Conservation (phyloP, 2,888 invertebrate genomes). For the Plutella xylostella region DNA sequence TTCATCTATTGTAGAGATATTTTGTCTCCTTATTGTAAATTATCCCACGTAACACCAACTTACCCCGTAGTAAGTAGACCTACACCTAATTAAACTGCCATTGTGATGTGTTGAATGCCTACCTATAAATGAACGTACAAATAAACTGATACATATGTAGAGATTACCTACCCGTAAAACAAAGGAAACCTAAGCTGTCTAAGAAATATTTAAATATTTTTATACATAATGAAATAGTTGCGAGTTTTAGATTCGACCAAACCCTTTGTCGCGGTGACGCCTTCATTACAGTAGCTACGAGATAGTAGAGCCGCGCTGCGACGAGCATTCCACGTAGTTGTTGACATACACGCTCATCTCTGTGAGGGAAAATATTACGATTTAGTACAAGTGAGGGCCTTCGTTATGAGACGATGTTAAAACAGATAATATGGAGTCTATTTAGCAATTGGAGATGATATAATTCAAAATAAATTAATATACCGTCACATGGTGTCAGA, state of each 20-base stretch:
- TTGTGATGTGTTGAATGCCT: conserved; percentile 51
- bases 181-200: conserved; percentile 32
- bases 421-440: conserved; percentile 28
- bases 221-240: conserved; percentile 51
- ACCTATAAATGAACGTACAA: conserved; percentile 61
- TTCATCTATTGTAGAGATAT: not conserved
- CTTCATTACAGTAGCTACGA: too few species aligned
- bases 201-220: conserved; percentile 53
- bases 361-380: too few species aligned
- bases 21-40: conserved; percentile 6
- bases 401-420: conserved; percentile 39
- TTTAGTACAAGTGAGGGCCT: conserved; percentile 64
- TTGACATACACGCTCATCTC: conserved; percentile 37
- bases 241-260: conserved; percentile 47
- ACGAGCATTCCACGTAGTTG: conserved; percentile 24
- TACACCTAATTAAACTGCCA: conserved; percentile 35
- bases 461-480: not conserved
- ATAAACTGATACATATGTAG: conserved; percentile 39
- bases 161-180: conserved; percentile 47
- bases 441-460: conserved; percentile 2
- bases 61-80: conserved; percentile 35
- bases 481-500: not conserved
- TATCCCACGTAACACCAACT: conserved; percentile 34
- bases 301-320: too few species aligned
- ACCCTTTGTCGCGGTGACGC: conserved; percentile 25